Evolutionary conservation across 2,888 invertebrate species (phyloP).

Genomic region (Muscina levida): DNA sequence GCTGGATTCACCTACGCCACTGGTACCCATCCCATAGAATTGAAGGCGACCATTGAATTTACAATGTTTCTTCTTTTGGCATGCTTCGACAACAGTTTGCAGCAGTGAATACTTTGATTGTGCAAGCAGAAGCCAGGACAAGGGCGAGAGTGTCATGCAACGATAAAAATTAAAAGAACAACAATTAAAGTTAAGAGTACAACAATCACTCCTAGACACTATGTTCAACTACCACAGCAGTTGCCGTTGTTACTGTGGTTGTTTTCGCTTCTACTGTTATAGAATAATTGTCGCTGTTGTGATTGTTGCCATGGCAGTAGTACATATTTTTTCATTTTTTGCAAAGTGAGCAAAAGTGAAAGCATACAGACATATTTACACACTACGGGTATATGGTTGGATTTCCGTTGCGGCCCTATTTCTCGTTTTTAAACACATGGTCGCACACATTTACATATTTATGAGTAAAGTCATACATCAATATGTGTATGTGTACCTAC

Average conservation of each 20-base stretch:
- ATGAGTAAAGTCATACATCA: too few species aligned
- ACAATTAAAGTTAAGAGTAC: constrained; percentile 46
- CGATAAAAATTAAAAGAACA: constrained; percentile 53
- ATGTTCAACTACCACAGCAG: not conserved
- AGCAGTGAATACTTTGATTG: constrained; percentile 89
- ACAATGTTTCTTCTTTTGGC: constrained; percentile 96
- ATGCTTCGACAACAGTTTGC: constrained; percentile 96
- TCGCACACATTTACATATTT: too few species aligned
- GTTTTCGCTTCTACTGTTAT: not conserved
- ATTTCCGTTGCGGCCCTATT: too few species aligned
- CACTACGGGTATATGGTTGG: too few species aligned
- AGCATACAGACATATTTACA: not conserved
- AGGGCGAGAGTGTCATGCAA: constrained; percentile 57
- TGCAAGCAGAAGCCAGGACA: not conserved
- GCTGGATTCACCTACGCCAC: constrained; percentile 77
- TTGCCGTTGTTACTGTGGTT: not conserved
- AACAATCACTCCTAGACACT: not conserved
- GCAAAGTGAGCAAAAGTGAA: too few species aligned
- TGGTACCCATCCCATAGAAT: constrained; percentile 87
- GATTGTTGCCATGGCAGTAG: not conserved
- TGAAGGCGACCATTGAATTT: constrained; percentile 93
- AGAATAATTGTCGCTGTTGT: not conserved
- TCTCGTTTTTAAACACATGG: too few species aligned
- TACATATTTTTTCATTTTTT: too few species aligned
- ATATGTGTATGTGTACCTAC: too few species aligned